phyloP scores from a whole-genome alignment of 2,113 vertebrate genomes.

The Panthera uncia region DNA sequence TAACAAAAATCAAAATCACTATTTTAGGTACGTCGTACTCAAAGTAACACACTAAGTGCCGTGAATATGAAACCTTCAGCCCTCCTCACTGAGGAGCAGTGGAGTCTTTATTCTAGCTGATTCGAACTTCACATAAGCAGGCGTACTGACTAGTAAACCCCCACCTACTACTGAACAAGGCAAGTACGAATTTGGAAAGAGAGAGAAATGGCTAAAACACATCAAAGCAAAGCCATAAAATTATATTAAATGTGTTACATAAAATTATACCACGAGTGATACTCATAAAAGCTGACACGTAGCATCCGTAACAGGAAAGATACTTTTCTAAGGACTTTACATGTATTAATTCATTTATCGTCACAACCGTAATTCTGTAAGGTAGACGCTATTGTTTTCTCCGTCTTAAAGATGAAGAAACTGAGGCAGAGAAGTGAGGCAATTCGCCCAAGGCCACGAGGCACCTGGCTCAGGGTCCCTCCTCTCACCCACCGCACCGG shows the following conservation, averaged over 20 bases:
- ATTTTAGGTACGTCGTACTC: neutral
- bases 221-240: neutral
- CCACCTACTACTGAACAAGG: neutral
- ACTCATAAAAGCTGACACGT: neutral
- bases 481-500: neutral
- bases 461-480: neutral
- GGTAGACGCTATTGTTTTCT: neutral
- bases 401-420: neutral
- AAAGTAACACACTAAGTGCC: neutral
- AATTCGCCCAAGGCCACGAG: neutral
- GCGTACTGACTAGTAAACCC: neutral
- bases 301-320: neutral
- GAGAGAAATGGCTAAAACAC: neutral
- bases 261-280: neutral
- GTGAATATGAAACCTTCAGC: neutral
- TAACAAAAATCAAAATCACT: slow-evolving; percentile 23
- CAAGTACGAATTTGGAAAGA: neutral
- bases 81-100: neutral
- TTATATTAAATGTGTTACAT: neutral
- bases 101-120: neutral
- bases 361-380: neutral
- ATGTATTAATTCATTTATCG: neutral
- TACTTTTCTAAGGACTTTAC: neutral
- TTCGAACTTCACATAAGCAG: neutral
- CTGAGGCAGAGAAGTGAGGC: neutral